A percentile compares a stretch with the other conserved stretches of the same genome.
Conservation (phyloP, 2,888 invertebrate species). For the Eugnorisma glareosa region DNA sequence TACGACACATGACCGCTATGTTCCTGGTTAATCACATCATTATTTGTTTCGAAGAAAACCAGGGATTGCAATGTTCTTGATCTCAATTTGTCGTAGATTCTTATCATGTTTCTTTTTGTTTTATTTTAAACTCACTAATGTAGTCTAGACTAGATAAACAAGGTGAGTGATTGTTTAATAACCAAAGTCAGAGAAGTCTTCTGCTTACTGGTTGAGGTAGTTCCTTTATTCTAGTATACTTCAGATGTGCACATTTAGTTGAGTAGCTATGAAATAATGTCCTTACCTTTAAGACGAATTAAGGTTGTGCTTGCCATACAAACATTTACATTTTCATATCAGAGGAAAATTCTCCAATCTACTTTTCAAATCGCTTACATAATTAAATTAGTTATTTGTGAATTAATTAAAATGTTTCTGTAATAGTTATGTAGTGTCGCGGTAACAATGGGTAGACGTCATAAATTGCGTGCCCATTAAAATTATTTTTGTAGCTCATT, state of each 20-base stretch:
- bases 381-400: slow-evolving; percentile 48
- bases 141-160: slow-evolving; percentile 33
- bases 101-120: slow-evolving; percentile 42
- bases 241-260: background rate
- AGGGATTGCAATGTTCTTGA: slow-evolving; percentile 19
- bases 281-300: background rate
- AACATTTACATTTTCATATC: slow-evolving; percentile 17
- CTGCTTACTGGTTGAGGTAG: background rate
- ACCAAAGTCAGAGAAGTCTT: background rate
- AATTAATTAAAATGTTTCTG: slow-evolving; percentile 49
- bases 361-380: slow-evolving; percentile 38
- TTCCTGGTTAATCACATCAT: slow-evolving; percentile 1
- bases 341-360: slow-evolving; percentile 1
- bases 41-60: slow-evolving; percentile 25
- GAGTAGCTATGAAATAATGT: slow-evolving; percentile 5
- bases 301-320: background rate
- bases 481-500: slow-evolving; percentile 88
- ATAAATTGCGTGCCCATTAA: slow-evolving; percentile 80
- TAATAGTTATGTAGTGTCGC: slow-evolving; percentile 34
- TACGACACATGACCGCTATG: background rate
- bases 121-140: slow-evolving; percentile 34
- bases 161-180: background rate
- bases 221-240: background rate
- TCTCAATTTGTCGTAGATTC: slow-evolving; percentile 26
- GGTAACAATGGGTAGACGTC: slow-evolving; percentile 65